Percentiles rank a stretch among this genome's conserved stretches.
Evolutionary conservation across 2,113 vertebrate species (phyloP).

Genomic region (Pithys albifrons): DNA sequence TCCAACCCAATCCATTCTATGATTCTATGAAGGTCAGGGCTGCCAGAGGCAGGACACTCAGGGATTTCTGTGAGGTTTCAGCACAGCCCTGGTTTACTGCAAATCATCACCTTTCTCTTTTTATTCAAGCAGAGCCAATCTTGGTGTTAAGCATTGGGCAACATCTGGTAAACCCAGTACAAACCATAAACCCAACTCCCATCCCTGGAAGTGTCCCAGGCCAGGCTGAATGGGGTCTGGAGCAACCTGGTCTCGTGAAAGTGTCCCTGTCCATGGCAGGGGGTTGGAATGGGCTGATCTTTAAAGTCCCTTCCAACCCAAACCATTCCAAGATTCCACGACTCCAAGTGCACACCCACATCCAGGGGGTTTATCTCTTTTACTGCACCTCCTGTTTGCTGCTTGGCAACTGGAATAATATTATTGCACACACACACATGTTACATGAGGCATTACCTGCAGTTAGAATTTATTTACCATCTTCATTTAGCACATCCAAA

Average conservation of each 20-base stretch:
- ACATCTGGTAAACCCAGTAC: not conserved
- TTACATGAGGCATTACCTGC: not conserved
- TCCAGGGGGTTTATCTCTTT: not conserved
- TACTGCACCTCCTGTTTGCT: not conserved
- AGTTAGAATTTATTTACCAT: constrained; percentile 6
- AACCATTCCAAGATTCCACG: not conserved
- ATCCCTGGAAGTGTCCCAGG: not conserved
- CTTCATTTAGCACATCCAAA: not conserved
- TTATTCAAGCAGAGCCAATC: not conserved
- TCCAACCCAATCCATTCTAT: too few species aligned
- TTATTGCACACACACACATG: not conserved
- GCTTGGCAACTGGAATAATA: constrained; percentile 32
- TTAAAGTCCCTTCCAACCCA: not conserved
- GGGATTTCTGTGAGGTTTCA: not conserved
- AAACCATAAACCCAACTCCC: not conserved
- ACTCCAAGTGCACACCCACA: not conserved
- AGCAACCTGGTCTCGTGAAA: not conserved
- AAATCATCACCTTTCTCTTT: not conserved
- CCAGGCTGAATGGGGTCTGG: accelerated
- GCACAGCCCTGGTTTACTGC: not conserved
- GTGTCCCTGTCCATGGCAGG: not conserved
- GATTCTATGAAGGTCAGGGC: not conserved
- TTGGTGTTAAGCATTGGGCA: not conserved
- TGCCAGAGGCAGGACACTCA: not conserved
- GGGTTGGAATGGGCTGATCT: not conserved